Conservation (phyloP, 2,888 invertebrate genomes). For the Drosophila anceps region DNA sequence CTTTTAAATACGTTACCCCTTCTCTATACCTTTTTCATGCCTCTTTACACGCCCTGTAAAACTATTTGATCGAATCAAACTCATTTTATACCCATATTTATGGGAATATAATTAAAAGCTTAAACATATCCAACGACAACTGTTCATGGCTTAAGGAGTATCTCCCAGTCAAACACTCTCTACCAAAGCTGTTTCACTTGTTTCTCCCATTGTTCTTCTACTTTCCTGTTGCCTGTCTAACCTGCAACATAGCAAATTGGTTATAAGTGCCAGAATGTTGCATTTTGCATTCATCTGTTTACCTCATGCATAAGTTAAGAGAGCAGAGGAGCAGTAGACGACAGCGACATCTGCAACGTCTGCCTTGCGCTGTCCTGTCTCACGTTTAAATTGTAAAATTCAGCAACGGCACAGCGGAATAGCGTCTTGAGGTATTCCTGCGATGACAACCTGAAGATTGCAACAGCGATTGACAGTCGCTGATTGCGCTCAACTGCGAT, state of each 20-base stretch:
- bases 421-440: slow-evolving; percentile 39
- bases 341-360: slow-evolving; percentile 31
- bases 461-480: slow-evolving; percentile 75
- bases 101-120: no score
- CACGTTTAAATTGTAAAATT: slow-evolving; percentile 51
- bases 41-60: no score
- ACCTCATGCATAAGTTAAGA: slow-evolving; percentile 62
- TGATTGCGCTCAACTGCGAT: slow-evolving; percentile 66
- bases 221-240: slow-evolving; percentile 13
- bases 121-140: background rate
- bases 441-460: slow-evolving; percentile 65
- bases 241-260: slow-evolving; percentile 47
- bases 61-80: no score
- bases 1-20: no score
- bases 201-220: slow-evolving; percentile 15
- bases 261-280: slow-evolving; percentile 66
- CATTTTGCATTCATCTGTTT: slow-evolving; percentile 59
- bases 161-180: background rate
- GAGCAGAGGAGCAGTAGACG: slow-evolving; percentile 13
- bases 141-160: background rate
- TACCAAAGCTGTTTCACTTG: background rate
- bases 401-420: slow-evolving; percentile 37
- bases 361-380: background rate
- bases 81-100: no score
- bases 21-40: no score